Conservation (phyloP, 2,797 vertebrate genomes). For the Leucoraja ocellata region DNA sequence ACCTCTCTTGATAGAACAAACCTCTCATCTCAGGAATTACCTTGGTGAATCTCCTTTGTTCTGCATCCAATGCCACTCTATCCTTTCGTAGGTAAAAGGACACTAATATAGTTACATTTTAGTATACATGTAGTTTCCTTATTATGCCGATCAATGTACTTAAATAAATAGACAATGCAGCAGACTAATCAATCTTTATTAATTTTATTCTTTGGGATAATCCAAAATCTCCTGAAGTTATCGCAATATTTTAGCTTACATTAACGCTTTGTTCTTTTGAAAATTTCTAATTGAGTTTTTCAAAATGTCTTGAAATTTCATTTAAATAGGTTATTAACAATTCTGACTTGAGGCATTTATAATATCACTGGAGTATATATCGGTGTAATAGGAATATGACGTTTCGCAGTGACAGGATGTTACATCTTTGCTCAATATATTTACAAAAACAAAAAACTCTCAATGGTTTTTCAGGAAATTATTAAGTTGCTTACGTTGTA, state of each 20-base stretch:
- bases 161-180: neutral
- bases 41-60: no score
- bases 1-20: no score
- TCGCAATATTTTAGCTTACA: no score
- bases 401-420: neutral
- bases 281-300: no score
- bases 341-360: no score
- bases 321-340: no score
- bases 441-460: neutral
- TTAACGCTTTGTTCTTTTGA: no score
- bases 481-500: neutral
- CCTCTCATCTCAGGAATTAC: no score
- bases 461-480: neutral
- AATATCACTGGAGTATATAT: neutral
- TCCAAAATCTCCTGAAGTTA: no score
- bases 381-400: neutral
- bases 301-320: no score
- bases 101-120: neutral
- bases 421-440: neutral
- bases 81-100: no score
- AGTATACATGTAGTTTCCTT: neutral
- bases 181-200: neutral
- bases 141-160: neutral
- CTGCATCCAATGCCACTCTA: no score
- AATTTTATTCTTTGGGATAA: neutral